A percentile compares a stretch with the other conserved stretches of the same genome.
Conservation (phyloP, 1,140 invertebrate species). For the Hirudo medicinalis region DNA sequence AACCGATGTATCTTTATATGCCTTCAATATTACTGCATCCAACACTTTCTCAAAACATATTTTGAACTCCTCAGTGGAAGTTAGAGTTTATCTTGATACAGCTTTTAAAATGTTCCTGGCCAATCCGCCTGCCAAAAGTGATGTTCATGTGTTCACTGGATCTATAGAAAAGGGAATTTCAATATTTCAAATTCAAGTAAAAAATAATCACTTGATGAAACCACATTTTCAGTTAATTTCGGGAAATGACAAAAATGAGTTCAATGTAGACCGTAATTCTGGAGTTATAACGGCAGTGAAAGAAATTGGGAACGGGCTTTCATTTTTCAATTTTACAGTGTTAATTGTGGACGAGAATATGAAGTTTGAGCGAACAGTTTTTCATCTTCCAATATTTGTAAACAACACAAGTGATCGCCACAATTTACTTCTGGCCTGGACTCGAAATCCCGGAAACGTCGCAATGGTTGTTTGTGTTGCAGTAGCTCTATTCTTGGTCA, state of each 20-base stretch:
- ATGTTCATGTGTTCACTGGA: not conserved
- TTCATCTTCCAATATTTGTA: not conserved
- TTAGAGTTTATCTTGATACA: not conserved
- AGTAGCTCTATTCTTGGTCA: not conserved
- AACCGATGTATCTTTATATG: not conserved
- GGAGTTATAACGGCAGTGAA: not conserved
- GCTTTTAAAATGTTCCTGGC: not conserved
- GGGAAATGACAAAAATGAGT: not conserved
- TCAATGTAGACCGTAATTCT: not conserved
- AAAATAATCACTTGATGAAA: conserved; percentile 1
- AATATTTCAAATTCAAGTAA: not conserved
- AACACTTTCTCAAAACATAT: not conserved
- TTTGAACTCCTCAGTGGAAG: not conserved
- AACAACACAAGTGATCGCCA: not conserved
- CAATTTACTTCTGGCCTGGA: not conserved
- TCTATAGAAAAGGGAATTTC: not conserved
- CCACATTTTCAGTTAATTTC: not conserved
- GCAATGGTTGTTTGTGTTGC: not conserved
- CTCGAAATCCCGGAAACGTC: conserved; percentile 2
- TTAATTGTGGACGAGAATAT: not conserved
- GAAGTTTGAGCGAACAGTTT: not conserved
- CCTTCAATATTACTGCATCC: not conserved
- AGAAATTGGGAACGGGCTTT: not conserved
- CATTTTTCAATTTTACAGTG: not conserved
- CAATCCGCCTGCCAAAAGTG: not conserved